Percentiles rank a stretch among this genome's conserved stretches.
These are phyloP conservation scores for Tonatia bakeri DNA, from an alignment of 2,113 vertebrate genomes.

Conservation along the genomic window DNA sequence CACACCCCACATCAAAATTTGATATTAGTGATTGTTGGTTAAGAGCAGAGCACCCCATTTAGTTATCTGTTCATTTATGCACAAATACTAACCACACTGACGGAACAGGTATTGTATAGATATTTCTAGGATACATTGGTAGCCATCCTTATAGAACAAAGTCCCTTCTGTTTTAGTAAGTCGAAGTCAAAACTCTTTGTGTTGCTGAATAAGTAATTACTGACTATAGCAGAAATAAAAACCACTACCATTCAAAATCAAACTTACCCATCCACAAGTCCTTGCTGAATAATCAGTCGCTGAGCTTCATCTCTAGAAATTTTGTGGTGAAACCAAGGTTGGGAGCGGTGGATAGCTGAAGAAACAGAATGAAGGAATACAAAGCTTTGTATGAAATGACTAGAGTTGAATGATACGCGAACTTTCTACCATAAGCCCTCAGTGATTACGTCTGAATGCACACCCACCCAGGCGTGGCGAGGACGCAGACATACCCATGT, in stretches of 20 bases:
- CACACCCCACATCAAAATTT: not conserved
- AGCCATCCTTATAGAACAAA: not conserved
- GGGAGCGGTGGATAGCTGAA: constrained; percentile 90
- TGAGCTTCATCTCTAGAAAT: constrained; percentile 96
- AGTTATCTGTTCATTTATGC: not conserved
- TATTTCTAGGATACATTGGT: not conserved
- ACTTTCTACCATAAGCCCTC: not conserved
- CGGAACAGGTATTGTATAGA: not conserved
- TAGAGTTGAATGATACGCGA: not conserved
- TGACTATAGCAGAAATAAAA: not conserved
- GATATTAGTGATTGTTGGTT: not conserved
- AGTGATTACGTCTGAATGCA: not conserved
- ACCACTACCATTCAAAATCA: not conserved
- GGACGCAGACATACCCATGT: constrained; percentile 83
- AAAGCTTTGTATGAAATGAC: constrained; percentile 10
- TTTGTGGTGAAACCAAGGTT: constrained; percentile 97
- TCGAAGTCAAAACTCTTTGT: not conserved
- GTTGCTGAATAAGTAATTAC: not conserved
- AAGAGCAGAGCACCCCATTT: not conserved
- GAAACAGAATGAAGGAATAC: constrained; percentile 38
- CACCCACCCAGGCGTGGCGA: accelerated
- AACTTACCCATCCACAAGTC: constrained; percentile 93
- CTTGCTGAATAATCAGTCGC: constrained; percentile 92
- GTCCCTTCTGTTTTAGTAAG: not conserved
- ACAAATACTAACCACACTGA: not conserved